Evolutionary conservation across 2,113 vertebrate genomes (phyloP).

Genomic region (Verasper variegatus): DNA sequence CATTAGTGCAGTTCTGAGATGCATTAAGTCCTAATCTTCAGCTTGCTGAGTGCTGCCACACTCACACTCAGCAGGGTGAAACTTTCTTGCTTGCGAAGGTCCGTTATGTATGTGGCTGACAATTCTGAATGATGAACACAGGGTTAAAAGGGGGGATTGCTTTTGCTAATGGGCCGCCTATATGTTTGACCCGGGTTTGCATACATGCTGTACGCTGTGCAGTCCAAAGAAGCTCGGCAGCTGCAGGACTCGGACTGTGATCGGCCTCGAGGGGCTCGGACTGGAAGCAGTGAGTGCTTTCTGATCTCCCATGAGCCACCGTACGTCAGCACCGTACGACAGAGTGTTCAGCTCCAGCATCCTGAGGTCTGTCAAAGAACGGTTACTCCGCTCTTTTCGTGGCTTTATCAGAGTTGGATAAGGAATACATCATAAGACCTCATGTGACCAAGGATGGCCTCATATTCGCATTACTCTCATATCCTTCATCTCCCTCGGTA

Average conservation of each 20-base stretch:
- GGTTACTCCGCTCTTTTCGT: neutral
- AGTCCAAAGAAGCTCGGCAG: conserved; percentile 5
- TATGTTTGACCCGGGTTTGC: conserved; percentile 6
- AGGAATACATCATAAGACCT: neutral
- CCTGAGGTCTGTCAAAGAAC: neutral
- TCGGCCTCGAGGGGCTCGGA: neutral
- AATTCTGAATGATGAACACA: neutral
- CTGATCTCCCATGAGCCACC: conserved; percentile 4
- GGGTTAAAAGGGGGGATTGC: neutral
- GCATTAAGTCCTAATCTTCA: conserved; percentile 7
- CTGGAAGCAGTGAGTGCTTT: conserved; percentile 31
- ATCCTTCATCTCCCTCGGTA: neutral
- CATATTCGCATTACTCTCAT: neutral
- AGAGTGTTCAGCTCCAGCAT: too few relatives aligned
- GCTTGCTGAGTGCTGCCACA: conserved; percentile 5
- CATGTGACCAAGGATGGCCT: neutral
- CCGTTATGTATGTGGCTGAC: conserved; percentile 2
- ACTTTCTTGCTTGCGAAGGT: neutral
- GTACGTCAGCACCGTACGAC: neutral
- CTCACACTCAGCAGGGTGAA: conserved; percentile 11
- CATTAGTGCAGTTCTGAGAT: conserved; percentile 16
- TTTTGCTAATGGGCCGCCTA: neutral
- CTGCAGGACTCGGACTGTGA: conserved; percentile 22
- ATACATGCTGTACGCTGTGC: neutral
- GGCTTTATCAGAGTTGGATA: neutral